These are phyloP conservation scores for Oreohelix idahoensis DNA, from an alignment of 1,140 invertebrate genomes.

Conservation along the genomic window DNA sequence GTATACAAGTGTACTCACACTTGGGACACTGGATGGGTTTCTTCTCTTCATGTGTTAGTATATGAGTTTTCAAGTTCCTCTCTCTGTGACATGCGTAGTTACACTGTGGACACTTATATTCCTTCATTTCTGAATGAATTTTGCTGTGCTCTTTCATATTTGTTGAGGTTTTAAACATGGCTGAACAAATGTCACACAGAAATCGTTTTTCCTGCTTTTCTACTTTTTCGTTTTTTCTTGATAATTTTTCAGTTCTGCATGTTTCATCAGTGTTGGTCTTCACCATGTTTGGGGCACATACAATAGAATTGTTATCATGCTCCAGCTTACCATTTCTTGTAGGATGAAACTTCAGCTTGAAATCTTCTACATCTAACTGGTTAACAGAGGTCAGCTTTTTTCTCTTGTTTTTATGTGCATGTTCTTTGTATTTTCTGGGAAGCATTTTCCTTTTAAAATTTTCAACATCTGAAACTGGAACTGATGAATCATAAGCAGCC, in stretches of 20 bases:
- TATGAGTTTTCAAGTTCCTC: constrained; percentile 20
- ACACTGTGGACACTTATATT: constrained; percentile 16
- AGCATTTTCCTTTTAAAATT: constrained; percentile 18
- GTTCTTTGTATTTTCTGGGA: neutral
- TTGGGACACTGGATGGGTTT: constrained; percentile 26
- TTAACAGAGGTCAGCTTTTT: neutral
- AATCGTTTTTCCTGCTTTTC: neutral
- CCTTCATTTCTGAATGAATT: constrained; percentile 1
- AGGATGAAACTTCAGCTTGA: constrained; percentile 23
- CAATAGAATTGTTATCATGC: neutral
- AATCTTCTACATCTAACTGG: constrained; percentile 8
- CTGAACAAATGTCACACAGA: constrained; percentile 18
- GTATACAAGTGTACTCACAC: constrained; percentile 32
- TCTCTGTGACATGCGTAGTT: constrained; percentile 22
- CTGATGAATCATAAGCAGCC: neutral
- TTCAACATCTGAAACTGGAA: neutral
- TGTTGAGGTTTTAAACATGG: neutral
- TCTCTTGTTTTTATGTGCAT: neutral
- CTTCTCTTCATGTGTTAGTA: constrained; percentile 1
- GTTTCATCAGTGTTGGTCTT: neutral
- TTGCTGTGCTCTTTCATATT: constrained; percentile 25
- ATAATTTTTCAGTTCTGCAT: neutral
- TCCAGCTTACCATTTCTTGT: neutral
- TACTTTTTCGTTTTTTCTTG: neutral
- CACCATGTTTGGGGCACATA: neutral